phyloP scores from a whole-genome alignment of 2,797 vertebrate species.

The Sebastes taczanowskii region DNA sequence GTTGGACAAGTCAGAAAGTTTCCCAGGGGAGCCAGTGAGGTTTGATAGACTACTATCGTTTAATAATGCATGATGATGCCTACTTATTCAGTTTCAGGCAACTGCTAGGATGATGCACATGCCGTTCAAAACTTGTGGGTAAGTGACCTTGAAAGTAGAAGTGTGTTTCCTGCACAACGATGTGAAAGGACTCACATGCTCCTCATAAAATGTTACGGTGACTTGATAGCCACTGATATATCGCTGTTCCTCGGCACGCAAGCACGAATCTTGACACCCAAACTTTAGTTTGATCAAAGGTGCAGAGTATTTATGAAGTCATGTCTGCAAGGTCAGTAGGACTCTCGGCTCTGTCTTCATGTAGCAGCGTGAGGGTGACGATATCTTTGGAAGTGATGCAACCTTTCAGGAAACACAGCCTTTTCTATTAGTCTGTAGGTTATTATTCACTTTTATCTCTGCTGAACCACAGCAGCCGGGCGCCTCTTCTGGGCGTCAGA shows the following conservation, averaged over 20 bases:
- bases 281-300: constrained; percentile 53
- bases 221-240: constrained; percentile 46
- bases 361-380: neutral
- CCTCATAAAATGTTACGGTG: constrained; percentile 9
- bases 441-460: constrained; percentile 10
- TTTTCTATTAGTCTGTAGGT: neutral
- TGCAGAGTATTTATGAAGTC: constrained; percentile 28
- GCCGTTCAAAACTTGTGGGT: neutral
- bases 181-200: neutral
- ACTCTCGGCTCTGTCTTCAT: neutral
- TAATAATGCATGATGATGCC: constrained; percentile 64
- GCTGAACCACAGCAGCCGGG: neutral
- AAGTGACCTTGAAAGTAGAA: constrained; percentile 49
- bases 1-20: constrained; percentile 34
- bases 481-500: neutral
- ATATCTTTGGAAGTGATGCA: constrained; percentile 8
- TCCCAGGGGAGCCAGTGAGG: constrained; percentile 24
- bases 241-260: constrained; percentile 2
- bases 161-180: neutral
- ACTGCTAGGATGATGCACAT: neutral
- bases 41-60: constrained; percentile 47
- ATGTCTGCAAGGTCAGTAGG: constrained; percentile 26
- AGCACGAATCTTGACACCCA: constrained; percentile 10
- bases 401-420: neutral
- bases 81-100: constrained; percentile 28